A percentile compares a stretch with the other conserved stretches of the same genome.
These are phyloP conservation scores for Pungitius pungitius DNA, from an alignment of 2,113 vertebrate genomes.

Conservation along the genomic window DNA sequence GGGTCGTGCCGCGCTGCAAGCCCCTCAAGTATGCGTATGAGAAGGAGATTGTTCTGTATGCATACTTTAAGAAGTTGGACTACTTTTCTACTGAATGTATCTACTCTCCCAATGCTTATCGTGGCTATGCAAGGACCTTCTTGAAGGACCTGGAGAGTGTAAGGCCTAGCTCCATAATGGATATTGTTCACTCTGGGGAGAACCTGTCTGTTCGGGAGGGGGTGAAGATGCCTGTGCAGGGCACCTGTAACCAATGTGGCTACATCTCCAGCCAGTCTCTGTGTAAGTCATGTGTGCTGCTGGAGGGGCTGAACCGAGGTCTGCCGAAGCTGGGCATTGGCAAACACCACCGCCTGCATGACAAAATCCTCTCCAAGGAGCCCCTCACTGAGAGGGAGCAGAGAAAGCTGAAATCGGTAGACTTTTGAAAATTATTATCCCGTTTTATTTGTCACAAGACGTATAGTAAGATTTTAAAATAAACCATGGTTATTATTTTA, in stretches of 20 bases:
- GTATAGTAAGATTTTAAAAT: background rate
- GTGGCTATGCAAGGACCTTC: constrained; percentile 85
- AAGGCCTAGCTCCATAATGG: constrained; percentile 86
- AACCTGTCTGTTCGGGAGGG: constrained; percentile 84
- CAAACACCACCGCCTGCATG: constrained; percentile 84
- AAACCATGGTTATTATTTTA: background rate
- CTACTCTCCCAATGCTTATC: constrained; percentile 90
- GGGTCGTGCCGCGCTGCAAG: constrained; percentile 87
- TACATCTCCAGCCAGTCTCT: constrained; percentile 88
- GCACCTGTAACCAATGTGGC: constrained; percentile 86
- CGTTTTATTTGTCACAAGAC: background rate
- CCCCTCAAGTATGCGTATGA: constrained; percentile 91
- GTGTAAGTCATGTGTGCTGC: constrained; percentile 88
- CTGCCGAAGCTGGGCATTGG: constrained; percentile 87
- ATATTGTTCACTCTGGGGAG: constrained; percentile 89
- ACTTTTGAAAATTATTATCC: constrained; percentile 65
- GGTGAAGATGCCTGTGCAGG: constrained; percentile 84
- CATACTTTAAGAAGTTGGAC: constrained; percentile 89
- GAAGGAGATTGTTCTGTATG: constrained; percentile 94
- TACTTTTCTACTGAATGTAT: constrained; percentile 93
- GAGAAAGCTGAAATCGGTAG: constrained; percentile 75
- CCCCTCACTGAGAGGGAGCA: constrained; percentile 77
- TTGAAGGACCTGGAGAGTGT: constrained; percentile 88
- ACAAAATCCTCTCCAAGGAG: constrained; percentile 79
- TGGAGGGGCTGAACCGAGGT: constrained; percentile 88